A percentile compares a stretch with the other conserved stretches of the same genome.
Conservation (phyloP, 1,140 invertebrate genomes). For the Trichomalopsis sarcophagae region DNA sequence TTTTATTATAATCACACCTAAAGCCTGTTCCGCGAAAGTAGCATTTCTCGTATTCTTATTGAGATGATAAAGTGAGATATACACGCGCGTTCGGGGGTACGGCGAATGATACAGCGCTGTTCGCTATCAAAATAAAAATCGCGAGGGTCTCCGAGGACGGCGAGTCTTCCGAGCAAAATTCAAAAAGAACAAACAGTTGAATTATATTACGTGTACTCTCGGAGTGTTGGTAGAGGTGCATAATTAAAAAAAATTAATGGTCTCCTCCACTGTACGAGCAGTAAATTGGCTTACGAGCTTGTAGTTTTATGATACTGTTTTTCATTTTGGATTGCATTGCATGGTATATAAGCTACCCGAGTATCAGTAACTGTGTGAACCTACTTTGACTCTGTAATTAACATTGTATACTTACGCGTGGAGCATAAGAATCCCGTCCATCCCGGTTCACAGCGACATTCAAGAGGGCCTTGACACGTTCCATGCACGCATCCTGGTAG, state of each 20-base stretch:
- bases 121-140: slow-evolving; percentile 37
- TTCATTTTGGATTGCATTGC: too few relatives aligned
- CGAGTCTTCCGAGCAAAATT: background rate
- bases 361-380: too few relatives aligned
- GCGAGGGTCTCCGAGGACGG: background rate
- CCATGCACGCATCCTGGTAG: slow-evolving; percentile 88
- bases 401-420: slow-evolving; percentile 80
- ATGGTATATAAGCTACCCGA: too few relatives aligned
- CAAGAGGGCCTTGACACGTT: slow-evolving; percentile 87
- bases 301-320: too few relatives aligned
- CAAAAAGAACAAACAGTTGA: too few relatives aligned
- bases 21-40: slow-evolving; percentile 13
- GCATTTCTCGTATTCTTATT: slow-evolving; percentile 31
- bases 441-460: slow-evolving; percentile 90
- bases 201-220: too few relatives aligned
- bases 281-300: too few relatives aligned
- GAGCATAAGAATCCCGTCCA: slow-evolving; percentile 92
- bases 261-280: too few relatives aligned
- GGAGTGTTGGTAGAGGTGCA: too few relatives aligned
- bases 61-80: slow-evolving; percentile 38
- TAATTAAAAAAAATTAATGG: slow-evolving; percentile 4
- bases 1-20: slow-evolving; percentile 23
- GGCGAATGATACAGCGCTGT: slow-evolving; percentile 6
- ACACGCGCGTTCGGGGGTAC: background rate
- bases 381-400: too few relatives aligned